Conservation (phyloP, 2,888 invertebrate species). For the Drosophila barbarae region DNA sequence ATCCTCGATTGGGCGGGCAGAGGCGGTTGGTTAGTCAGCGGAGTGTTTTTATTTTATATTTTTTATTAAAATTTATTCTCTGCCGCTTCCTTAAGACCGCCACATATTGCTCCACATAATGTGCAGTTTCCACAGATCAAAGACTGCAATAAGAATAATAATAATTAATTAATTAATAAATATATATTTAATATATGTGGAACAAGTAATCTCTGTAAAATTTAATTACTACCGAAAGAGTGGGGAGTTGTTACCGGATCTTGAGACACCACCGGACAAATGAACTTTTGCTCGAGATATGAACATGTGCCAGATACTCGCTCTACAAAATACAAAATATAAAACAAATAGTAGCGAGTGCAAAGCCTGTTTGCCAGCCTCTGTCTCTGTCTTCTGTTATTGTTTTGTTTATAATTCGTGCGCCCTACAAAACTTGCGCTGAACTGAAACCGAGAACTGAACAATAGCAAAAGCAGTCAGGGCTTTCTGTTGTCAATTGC, state of each 20-base stretch:
- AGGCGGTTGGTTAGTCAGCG: background rate
- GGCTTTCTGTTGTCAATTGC: slow-evolving; percentile 42
- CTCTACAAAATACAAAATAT: slow-evolving; percentile 27
- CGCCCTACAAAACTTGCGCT: slow-evolving; percentile 46
- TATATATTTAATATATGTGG: background rate
- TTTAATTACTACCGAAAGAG: background rate
- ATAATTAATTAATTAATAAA: background rate
- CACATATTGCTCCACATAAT: slow-evolving; percentile 23
- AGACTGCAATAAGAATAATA: background rate
- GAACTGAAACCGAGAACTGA: slow-evolving; percentile 9
- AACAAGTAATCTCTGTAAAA: background rate
- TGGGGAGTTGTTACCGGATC: slow-evolving; percentile 23
- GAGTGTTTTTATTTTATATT: too few relatives aligned
- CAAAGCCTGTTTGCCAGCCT: slow-evolving; percentile 32
- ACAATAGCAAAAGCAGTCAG: slow-evolving; percentile 43
- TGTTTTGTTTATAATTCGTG: slow-evolving; percentile 51
- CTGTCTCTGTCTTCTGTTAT: slow-evolving; percentile 24
- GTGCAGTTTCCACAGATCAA: slow-evolving; percentile 5
- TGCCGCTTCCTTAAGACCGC: slow-evolving; percentile 17
- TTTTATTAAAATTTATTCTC: background rate
- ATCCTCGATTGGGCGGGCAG: background rate
- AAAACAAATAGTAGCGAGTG: slow-evolving; percentile 24
- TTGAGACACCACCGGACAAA: slow-evolving; percentile 11
- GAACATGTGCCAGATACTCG: slow-evolving; percentile 36
- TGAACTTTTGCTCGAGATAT: slow-evolving; percentile 23